These are phyloP conservation scores for Poeciliopsis infans DNA, from an alignment of 2,797 vertebrate genomes.

Conservation along the genomic window DNA sequence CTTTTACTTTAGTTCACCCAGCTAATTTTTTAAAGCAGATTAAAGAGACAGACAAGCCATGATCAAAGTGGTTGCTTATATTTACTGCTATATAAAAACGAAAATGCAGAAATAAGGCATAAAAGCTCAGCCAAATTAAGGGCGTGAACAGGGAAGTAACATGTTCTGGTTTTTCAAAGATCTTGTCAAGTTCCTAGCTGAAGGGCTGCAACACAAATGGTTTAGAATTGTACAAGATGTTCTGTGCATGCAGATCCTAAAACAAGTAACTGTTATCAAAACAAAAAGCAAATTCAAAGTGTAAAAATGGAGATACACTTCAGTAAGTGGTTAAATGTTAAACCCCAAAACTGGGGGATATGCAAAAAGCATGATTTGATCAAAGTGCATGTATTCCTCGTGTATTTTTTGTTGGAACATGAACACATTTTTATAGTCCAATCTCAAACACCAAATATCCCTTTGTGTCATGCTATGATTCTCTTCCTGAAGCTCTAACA, in stretches of 20 bases:
- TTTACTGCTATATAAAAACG: neutral
- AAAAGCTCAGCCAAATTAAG: neutral
- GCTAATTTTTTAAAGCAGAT: neutral
- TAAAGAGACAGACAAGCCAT: neutral
- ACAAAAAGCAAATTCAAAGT: neutral
- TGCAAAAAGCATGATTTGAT: neutral
- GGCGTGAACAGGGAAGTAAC: neutral
- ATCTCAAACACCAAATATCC: neutral
- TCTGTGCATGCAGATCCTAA: neutral
- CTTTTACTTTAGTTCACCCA: neutral
- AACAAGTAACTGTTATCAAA: neutral
- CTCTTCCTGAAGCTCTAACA: neutral
- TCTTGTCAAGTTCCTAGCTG: neutral
- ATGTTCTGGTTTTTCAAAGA: neutral
- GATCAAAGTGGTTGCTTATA: neutral
- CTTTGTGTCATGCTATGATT: neutral
- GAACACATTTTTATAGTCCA: neutral
- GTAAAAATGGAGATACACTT: neutral
- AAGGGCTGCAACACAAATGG: neutral
- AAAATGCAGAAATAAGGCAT: neutral
- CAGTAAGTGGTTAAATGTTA: neutral
- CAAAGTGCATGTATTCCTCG: neutral
- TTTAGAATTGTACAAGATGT: no score
- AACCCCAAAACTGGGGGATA: neutral
- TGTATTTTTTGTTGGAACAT: neutral